Evolutionary conservation across 1,140 invertebrate genomes (phyloP).

Genomic region (Drosophila murphyi): DNA sequence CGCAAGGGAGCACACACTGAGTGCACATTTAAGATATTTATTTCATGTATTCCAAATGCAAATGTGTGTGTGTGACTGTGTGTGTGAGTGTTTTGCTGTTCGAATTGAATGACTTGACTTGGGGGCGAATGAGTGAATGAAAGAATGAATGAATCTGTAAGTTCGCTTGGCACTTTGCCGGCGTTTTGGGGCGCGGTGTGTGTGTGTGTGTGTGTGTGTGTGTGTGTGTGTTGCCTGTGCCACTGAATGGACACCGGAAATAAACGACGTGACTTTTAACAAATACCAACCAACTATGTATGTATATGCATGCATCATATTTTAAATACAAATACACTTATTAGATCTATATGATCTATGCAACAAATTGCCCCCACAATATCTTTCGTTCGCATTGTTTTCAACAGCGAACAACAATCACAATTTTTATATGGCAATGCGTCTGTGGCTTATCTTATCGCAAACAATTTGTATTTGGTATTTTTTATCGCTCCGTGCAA

Average conservation of each 20-base stretch:
- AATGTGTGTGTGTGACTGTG: slow-evolving; percentile 47
- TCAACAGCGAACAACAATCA: slow-evolving; percentile 22
- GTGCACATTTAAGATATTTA: slow-evolving; percentile 78
- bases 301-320: slow-evolving; percentile 18
- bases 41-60: slow-evolving; percentile 76
- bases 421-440: slow-evolving; percentile 22
- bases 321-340: neutral
- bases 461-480: slow-evolving; percentile 52
- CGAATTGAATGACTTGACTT: slow-evolving; percentile 41
- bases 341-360: neutral
- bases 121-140: slow-evolving; percentile 42
- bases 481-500: slow-evolving; percentile 67
- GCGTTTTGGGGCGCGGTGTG: slow-evolving; percentile 35
- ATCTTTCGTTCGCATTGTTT: slow-evolving; percentile 36
- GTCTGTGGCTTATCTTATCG: slow-evolving; percentile 74
- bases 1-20: slow-evolving; percentile 11
- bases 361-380: neutral
- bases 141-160: slow-evolving; percentile 73
- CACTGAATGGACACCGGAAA: slow-evolving; percentile 71
- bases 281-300: slow-evolving; percentile 65
- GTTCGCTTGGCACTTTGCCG: slow-evolving; percentile 76
- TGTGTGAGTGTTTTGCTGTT: slow-evolving; percentile 24
- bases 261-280: slow-evolving; percentile 84
- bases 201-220: neutral
- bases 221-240: neutral